Evolutionary conservation across 64 coral and sea anemone species (phyloP).

Genomic region (Anthopleura sola): DNA sequence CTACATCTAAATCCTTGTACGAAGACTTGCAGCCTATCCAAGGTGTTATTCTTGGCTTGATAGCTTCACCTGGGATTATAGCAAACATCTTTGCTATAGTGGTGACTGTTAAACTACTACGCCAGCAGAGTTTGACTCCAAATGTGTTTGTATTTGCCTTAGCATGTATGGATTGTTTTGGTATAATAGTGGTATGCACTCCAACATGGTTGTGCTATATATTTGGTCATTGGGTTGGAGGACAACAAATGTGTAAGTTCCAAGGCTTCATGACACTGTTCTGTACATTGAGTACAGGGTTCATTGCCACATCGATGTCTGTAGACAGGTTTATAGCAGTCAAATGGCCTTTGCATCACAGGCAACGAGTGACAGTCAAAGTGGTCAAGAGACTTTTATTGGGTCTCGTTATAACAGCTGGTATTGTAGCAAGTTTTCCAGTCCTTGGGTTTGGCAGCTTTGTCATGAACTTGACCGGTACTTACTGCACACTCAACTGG

Average conservation of each 20-base stretch:
- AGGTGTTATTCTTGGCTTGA: conserved; percentile 12
- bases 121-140: conserved; percentile 42
- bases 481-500: conserved; percentile 82
- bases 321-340: conserved; percentile 76
- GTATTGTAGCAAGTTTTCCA: conserved; percentile 54
- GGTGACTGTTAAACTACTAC: conserved; percentile 36
- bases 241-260: conserved; percentile 65
- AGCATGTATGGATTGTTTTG: conserved; percentile 46
- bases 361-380: conserved; percentile 55
- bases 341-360: conserved; percentile 61
- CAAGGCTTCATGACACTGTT: conserved; percentile 87
- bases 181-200: conserved; percentile 28
- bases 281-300: conserved; percentile 64
- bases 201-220: conserved; percentile 77
- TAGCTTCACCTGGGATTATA: conserved; percentile 32
- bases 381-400: conserved; percentile 32
- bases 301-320: conserved; percentile 74
- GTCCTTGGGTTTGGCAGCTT: conserved; percentile 75
- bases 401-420: conserved; percentile 19
- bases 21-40: conserved; percentile 6
- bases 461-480: conserved; percentile 48
- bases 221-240: conserved; percentile 55
- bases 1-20: not conserved
- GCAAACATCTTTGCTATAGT: conserved; percentile 66
- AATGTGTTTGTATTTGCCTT: conserved; percentile 62